Percentiles rank a stretch among this genome's conserved stretches.
phyloP scores from a whole-genome alignment of 2,113 vertebrate species.

The Lophotis ruficrista region DNA sequence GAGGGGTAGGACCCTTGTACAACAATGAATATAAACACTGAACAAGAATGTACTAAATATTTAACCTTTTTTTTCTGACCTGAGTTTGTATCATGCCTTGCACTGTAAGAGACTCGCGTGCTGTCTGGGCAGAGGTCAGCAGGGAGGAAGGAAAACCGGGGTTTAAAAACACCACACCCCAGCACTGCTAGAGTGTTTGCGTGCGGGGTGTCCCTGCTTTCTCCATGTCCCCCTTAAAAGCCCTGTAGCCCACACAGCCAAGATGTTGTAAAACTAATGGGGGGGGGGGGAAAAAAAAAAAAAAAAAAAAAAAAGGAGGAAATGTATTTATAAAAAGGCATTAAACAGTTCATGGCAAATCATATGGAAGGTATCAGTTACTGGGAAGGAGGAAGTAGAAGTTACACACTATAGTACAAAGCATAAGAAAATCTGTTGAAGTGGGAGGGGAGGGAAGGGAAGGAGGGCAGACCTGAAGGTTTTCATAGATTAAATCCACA shows the following conservation, averaged over 20 bases:
- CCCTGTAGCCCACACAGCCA: constrained; percentile 71
- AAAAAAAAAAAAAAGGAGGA: constrained; percentile 56
- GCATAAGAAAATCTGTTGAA: constrained; percentile 84
- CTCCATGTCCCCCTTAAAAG: constrained; percentile 3
- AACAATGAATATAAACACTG: constrained; percentile 66
- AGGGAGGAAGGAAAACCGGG: not conserved
- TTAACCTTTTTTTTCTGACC: constrained; percentile 84
- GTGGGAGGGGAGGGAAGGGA: constrained; percentile 54
- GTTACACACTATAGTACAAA: constrained; percentile 82
- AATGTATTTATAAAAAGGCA: constrained; percentile 86
- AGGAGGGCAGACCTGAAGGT: constrained; percentile 92
- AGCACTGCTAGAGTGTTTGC: not conserved
- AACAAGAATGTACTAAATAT: constrained; percentile 67
- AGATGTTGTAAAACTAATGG: constrained; percentile 52
- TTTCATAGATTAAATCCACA: constrained; percentile 90
- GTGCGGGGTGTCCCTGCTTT: not conserved
- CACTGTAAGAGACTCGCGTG: constrained; percentile 66
- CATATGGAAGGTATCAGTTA: constrained; percentile 75
- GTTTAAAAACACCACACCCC: not conserved
- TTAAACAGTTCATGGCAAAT: constrained; percentile 86
- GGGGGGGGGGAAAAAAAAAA: not conserved
- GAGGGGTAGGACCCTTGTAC: constrained; percentile 34
- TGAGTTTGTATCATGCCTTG: constrained; percentile 87
- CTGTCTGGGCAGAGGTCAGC: constrained; percentile 40
- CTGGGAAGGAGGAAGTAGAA: constrained; percentile 69